These are phyloP conservation scores for Aphidius gifuensis DNA, from an alignment of 1,140 invertebrate genomes.

Conservation along the genomic window DNA sequence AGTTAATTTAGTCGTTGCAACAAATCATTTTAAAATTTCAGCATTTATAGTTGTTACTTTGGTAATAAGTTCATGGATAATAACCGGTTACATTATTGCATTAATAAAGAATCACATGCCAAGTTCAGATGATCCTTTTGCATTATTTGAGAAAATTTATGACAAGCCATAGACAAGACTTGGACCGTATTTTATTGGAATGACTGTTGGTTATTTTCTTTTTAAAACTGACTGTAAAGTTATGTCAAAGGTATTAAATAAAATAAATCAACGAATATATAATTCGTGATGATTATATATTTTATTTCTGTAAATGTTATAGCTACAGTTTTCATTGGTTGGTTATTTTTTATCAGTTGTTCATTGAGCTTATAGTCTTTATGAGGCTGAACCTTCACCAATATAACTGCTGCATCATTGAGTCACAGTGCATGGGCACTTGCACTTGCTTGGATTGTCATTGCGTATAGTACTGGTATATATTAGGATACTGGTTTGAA, in stretches of 20 bases:
- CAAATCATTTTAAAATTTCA: constrained; percentile 73
- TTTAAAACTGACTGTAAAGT: no score
- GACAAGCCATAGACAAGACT: no score
- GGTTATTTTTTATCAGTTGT: constrained; percentile 63
- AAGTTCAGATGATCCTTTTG: no score
- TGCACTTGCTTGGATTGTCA: constrained; percentile 79
- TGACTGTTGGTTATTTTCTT: no score
- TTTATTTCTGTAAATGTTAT: constrained; percentile 40
- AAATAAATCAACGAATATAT: constrained; percentile 15
- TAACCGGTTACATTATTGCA: constrained; percentile 76
- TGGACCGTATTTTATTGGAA: no score
- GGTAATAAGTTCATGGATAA: constrained; percentile 71
- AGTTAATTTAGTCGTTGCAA: constrained; percentile 72
- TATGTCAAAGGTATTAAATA: constrained; percentile 71
- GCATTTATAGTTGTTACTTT: constrained; percentile 62
- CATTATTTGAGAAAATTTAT: no score
- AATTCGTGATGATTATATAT: background rate
- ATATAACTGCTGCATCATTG: constrained; percentile 74
- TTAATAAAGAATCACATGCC: constrained; percentile 72
- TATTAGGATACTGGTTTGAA: constrained; percentile 62
- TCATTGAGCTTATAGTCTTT: constrained; percentile 73
- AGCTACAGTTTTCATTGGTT: constrained; percentile 66
- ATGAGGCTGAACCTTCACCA: constrained; percentile 67
- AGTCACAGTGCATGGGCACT: constrained; percentile 83
- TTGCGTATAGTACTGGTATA: constrained; percentile 86